Evolutionary conservation across 2,113 vertebrate species (phyloP), one percentile per base, ranked within the genome.

Genomic region (Laticauda colubrina): DNA sequence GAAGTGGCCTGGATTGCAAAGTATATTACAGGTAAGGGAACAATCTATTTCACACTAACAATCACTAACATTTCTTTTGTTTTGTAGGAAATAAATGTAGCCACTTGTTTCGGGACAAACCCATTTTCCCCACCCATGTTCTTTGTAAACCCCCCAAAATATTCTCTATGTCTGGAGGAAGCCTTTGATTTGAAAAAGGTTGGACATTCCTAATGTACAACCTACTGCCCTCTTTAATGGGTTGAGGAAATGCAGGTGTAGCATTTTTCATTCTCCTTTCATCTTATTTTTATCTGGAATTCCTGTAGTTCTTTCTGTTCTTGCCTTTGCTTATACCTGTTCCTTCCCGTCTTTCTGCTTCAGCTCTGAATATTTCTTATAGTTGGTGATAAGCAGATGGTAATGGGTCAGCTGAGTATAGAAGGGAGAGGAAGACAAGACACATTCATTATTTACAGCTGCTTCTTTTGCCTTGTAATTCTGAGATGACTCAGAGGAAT

Each of bases 391-490:
- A 90, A 90, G 88, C 29, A 21, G 56, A 90, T 87, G 81, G 34
- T 85, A 87, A 90, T 90, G 89, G 29, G 64, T 87, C 23, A 93
- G 34, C 56, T 53, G 20, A 34, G 43, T 85, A 26, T 48, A 85
- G 92, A n/a, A 93, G 6, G 90, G 95, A 23, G 92, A 95, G 53
- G 93, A 95, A 2, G 88, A 94, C 21, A 88, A 34, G 1, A 69
- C 94, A 94, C 85, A 93, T n/a, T 96, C 91, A 87, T 54, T 92
- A 91, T 93, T 94, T 91, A 94, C 92, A 91, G 87, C 15, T 39
- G 87, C 93, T 29, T 93, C 88, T 94, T 98, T 98, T 88, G 97
- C 97, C 95, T 98, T 97, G 0, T 98, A 98, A 92, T 96, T 96
- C 88, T 97, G 97, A 94, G 98, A 97, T 6, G 90, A 93, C 53